Percentiles rank a stretch among this genome's conserved stretches.
Conservation (phyloP, 2,113 vertebrate genomes). For the Antidorcas marsupialis region DNA sequence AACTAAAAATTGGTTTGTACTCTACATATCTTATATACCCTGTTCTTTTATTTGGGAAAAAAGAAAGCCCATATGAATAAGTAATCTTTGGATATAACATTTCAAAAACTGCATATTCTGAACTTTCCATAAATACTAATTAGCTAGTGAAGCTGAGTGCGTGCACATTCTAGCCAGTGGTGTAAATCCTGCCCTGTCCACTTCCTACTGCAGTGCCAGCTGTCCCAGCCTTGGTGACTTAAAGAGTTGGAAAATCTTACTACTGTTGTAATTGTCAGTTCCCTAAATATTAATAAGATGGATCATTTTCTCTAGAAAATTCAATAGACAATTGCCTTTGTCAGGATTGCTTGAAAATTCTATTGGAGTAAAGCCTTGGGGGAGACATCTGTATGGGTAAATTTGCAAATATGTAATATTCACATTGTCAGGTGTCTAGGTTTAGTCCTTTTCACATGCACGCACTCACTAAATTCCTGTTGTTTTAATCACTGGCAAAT, state of each 20-base stretch:
- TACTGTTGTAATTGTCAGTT: background rate
- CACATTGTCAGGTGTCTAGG: background rate
- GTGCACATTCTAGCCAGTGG: background rate
- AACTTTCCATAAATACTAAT: background rate
- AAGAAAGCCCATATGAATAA: background rate
- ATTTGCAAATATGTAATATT: background rate
- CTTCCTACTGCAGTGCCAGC: background rate
- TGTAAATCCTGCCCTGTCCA: background rate
- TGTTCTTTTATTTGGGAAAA: background rate
- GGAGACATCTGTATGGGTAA: background rate
- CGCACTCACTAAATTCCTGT: background rate
- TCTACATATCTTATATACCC: background rate
- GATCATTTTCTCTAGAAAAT: background rate
- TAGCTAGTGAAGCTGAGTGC: background rate
- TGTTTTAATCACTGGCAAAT: background rate
- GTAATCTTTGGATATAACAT: background rate
- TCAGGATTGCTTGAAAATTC: background rate
- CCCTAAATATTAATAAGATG: background rate
- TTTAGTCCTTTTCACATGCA: background rate
- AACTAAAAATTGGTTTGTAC: background rate
- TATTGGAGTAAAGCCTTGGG: background rate
- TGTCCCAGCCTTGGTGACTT: background rate
- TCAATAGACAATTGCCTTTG: background rate
- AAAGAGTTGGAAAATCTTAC: background rate
- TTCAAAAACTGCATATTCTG: background rate